A percentile compares a stretch with the other conserved stretches of the same genome.
Evolutionary conservation across 2,888 invertebrate genomes (phyloP).

Genomic region (Apodemia hepburni): DNA sequence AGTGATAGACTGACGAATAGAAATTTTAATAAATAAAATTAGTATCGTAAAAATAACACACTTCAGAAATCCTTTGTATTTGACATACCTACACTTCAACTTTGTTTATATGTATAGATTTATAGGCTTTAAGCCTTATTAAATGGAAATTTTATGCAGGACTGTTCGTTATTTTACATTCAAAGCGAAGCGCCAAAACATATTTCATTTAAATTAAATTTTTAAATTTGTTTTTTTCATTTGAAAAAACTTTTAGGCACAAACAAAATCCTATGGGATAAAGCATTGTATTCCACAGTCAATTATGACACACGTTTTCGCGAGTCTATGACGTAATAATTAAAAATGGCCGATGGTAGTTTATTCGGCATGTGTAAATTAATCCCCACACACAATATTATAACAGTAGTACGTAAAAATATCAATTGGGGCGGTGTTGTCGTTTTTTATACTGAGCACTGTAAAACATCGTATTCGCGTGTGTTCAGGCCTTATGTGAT

Average conservation of each 20-base stretch:
- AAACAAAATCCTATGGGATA: not conserved
- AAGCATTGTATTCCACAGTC: not conserved
- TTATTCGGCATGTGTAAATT: conserved; percentile 35
- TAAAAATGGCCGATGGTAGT: conserved; percentile 19
- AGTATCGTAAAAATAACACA: no score
- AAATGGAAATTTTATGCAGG: no score
- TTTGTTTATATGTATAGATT: no score
- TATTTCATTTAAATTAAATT: not conserved
- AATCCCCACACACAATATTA: conserved; percentile 43
- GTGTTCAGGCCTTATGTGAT: conserved; percentile 60
- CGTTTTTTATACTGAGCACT: conserved; percentile 66
- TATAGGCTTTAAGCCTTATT: no score
- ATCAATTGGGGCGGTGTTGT: conserved; percentile 68
- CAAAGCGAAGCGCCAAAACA: not conserved
- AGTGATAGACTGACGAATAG: no score
- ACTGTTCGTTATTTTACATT: no score
- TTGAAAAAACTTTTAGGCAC: not conserved
- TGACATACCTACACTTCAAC: no score
- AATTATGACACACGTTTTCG: conserved; percentile 7
- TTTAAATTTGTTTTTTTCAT: not conserved
- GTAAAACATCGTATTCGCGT: conserved; percentile 72
- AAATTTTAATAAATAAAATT: no score
- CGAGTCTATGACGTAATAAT: conserved; percentile 21
- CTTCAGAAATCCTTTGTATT: no score
- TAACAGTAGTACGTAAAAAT: conserved; percentile 69